Base-by-base conservation (phyloP, 1,140 invertebrate genomes). In the Drosophila quadrilineata region DNA sequence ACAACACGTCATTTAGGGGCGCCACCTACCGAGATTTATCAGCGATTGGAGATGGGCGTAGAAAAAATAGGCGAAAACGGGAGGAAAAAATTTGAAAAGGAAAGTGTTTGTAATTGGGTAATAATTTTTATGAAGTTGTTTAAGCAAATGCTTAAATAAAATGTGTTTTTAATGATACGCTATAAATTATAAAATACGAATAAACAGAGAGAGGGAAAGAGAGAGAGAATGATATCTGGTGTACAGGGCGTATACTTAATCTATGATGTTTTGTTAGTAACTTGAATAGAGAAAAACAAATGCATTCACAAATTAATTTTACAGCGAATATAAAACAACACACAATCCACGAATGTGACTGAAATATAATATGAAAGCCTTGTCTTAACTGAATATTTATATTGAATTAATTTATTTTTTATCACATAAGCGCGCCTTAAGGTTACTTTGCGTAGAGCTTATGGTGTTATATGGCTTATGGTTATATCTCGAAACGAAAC, bases 361-460 rank as follows among this genome's bases (percentile, higher is more conserved):
- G n/a, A n/a, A n/a, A n/a, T n/a, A 54, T 17, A 19, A 17, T 5
- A 41, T 24, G 14, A n/a, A n/a, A n/a, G n/a, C n/a, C 24, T 49
- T 49, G 19, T 62, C 28, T 14, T 50, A 10, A 9, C 3, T 49
- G 59, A 59, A 65, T 50, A 65, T 65, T 50, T 65, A 36, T 35
- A 29, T 26, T 50, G 54, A 17, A 31, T 9, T 59, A n/a, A n/a
- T n/a, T 33, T 35, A 43, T 22, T 50, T 36, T 48, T 43, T 59
- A 59, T 65, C 36, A 45, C 38, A 26, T 43, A 26, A 53, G 26
- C 21, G 17, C 9, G n/a, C n/a, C 31, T 19, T 35, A 10, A 45
- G 45, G 54, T 45, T 49, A 57, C 33, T 41, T 31, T 41, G 21
- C 22, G 16, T 10, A 43, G 6, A 3, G 33, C 6, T 21, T 40